These are phyloP conservation scores for Sphinx pinastri DNA, from an alignment of 2,888 invertebrate genomes.

Conservation along the genomic window DNA sequence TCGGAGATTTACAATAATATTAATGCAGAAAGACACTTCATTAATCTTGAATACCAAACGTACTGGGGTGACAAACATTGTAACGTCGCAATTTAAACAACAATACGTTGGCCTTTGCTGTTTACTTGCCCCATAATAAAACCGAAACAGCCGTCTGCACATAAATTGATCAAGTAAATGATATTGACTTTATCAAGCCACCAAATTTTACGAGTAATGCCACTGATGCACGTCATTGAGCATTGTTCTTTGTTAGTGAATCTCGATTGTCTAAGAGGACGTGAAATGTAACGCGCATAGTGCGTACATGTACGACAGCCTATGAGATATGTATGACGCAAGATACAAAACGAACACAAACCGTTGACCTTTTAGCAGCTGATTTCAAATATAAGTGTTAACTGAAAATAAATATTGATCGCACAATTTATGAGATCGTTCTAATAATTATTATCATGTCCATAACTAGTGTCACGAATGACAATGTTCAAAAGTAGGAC, in stretches of 20 bases:
- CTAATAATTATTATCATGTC: slow-evolving; percentile 42
- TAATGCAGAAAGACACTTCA: slow-evolving; percentile 1
- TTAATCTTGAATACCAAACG: no score
- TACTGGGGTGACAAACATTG: not conserved
- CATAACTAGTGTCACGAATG: slow-evolving; percentile 31
- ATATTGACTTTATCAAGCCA: slow-evolving; percentile 10
- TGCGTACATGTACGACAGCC: slow-evolving; percentile 9
- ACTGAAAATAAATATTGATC: slow-evolving; percentile 47
- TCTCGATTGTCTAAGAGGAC: not conserved
- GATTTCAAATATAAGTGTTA: slow-evolving; percentile 43
- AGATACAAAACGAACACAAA: slow-evolving; percentile 33
- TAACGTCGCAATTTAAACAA: slow-evolving; percentile 1
- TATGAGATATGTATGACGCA: slow-evolving; percentile 10
- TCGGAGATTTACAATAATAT: slow-evolving; percentile 31
- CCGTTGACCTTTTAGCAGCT: slow-evolving; percentile 41
- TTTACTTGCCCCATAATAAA: slow-evolving; percentile 18
- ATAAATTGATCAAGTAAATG: slow-evolving; percentile 19
- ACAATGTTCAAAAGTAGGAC: slow-evolving; percentile 28
- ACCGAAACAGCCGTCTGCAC: slow-evolving; percentile 14
- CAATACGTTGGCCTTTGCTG: slow-evolving; percentile 6
- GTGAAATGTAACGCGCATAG: not conserved
- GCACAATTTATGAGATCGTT: slow-evolving; percentile 40
- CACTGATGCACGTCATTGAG: not conserved
- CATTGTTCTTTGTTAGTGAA: not conserved
- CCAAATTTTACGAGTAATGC: not conserved